Evolutionary conservation across 2,797 vertebrate species (phyloP).

Genomic region (Coregonus sp.): DNA sequence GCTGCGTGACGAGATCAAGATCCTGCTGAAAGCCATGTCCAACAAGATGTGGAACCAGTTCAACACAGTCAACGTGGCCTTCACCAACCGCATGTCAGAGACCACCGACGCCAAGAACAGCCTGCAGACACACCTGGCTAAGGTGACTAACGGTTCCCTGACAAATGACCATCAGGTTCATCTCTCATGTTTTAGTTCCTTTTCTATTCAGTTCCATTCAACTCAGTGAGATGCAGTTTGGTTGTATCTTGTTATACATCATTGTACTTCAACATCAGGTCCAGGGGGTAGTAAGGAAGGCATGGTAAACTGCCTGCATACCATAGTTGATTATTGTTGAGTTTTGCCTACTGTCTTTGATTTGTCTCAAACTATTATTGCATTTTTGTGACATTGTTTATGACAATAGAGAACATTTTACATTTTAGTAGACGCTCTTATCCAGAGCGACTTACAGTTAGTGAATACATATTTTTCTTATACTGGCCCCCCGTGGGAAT

Average conservation of each 20-base stretch:
- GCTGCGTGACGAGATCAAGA: slow-evolving; percentile 84
- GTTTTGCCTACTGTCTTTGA: not conserved
- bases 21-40: slow-evolving; percentile 81
- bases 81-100: slow-evolving; percentile 87
- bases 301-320: not conserved
- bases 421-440: too few relatives aligned
- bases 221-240: not conserved
- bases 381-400: not conserved
- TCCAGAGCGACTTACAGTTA: too few relatives aligned
- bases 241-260: not conserved
- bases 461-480: too few relatives aligned
- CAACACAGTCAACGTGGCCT: slow-evolving; percentile 84
- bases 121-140: slow-evolving; percentile 87
- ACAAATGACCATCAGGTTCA: not conserved
- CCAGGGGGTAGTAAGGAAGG: slow-evolving; percentile 8
- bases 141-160: slow-evolving; percentile 71
- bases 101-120: slow-evolving; percentile 85
- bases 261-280: not conserved
- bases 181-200: not conserved
- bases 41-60: slow-evolving; percentile 95
- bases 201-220: not conserved
- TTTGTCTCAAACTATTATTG: slow-evolving; percentile 7
- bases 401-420: not conserved
- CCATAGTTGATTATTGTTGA: not conserved
- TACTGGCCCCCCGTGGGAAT: too few relatives aligned